These are phyloP conservation scores for Coluber constrictor DNA, from an alignment of 2,797 vertebrate genomes.

Conservation along the genomic window DNA sequence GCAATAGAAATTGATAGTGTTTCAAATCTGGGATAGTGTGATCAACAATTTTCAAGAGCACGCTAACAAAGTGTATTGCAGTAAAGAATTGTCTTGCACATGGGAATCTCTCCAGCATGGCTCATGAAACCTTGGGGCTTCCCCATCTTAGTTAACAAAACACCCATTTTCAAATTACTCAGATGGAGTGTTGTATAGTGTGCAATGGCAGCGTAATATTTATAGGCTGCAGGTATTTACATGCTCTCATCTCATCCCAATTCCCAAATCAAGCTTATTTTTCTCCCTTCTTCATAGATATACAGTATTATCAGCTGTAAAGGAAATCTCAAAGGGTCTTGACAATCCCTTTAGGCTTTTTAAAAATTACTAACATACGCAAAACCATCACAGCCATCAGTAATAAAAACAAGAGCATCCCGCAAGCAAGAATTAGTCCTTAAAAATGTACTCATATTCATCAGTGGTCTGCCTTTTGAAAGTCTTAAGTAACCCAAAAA, in stretches of 20 bases:
- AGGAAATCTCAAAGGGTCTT: neutral
- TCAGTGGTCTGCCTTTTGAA: neutral
- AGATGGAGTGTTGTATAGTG: no score
- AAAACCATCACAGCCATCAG: neutral
- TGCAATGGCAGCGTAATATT: no score
- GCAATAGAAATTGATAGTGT: neutral
- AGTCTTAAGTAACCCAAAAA: neutral
- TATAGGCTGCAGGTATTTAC: neutral
- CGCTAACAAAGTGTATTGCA: neutral
- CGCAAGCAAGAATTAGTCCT: neutral
- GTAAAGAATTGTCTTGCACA: neutral
- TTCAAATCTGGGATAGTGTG: neutral
- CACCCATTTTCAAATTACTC: neutral
- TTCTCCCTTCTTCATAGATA: neutral
- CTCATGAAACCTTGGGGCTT: neutral
- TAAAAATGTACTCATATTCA: neutral
- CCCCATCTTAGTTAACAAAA: neutral
- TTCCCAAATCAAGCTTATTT: neutral
- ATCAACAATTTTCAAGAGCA: neutral
- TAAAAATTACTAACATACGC: neutral
- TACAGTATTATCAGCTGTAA: neutral
- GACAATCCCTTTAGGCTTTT: neutral
- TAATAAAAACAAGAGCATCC: neutral
- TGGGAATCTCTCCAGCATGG: neutral
- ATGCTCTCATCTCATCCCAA: no score